Base-by-base conservation (phyloP, 1,140 invertebrate genomes). In the Brachionus plicatilis region DNA sequence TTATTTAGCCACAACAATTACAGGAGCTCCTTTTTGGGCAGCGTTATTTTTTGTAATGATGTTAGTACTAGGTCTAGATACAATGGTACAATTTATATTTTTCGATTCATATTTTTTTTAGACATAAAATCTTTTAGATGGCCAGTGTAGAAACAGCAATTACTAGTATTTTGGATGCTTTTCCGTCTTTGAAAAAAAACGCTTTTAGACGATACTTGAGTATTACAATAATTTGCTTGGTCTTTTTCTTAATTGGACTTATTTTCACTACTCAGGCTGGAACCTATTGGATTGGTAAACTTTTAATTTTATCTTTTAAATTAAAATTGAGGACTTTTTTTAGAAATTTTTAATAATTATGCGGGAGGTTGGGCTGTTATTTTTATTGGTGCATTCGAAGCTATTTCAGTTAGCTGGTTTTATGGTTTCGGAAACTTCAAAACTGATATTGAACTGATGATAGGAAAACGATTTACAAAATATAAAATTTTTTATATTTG, bases 131-230 rank as follows among this genome's bases (percentile, higher is more conserved):
- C 9, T 68, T n/a, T 72, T 43, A 94, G 89, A 94, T 94, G 87
- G 93, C 93, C 85, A 94, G 93, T 53, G 88, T 95, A 85, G 94
- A 95, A 89, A 92, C 93, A 0, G 92, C 94, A 1, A 92, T 94
- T 84, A 92, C 93, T 0, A 93, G 93, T 8, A 85, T 94, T 0
- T 88, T 92, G 56, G 94, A 95, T 87, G 93, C 94, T 85, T 92
- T 92, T 86, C 91, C 92, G 2, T 85, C 87, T n/a, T 91, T 93
- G 75, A 88, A 90, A 2, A 86, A 88, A 37, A 85, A 88, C 17
- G 87, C 92, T 82, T 89, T 91, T 47, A 82, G 33, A 17, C 27
- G 43, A n/a, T 65, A 65, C 53, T 89, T 90, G 75, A 92, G 93
- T 82, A 92, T 93, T 8, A 87, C 91, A 3, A 86, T 85, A 1